Conservation (phyloP, 2,888 invertebrate genomes). For the Drosophila falleni region DNA sequence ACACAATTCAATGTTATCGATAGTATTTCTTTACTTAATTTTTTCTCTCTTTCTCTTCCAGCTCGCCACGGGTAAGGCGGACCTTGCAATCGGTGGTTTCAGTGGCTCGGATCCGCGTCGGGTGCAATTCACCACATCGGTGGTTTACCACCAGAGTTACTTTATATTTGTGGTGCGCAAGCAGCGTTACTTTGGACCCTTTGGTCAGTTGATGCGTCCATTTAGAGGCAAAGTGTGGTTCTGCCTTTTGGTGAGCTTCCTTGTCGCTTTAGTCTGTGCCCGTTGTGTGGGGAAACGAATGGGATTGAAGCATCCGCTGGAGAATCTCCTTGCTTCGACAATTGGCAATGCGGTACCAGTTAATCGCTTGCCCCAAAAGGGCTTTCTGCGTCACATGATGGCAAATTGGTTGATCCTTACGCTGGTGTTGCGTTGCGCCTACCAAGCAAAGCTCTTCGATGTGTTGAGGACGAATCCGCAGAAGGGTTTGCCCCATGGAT, state of each 20-base stretch:
- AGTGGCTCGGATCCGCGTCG: conserved; percentile 64
- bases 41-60: conserved; percentile 23
- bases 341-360: conserved; percentile 71
- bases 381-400: conserved; percentile 72
- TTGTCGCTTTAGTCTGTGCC: conserved; percentile 23
- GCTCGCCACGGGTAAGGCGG: conserved; percentile 58
- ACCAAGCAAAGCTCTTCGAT: conserved; percentile 82
- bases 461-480: conserved; percentile 66
- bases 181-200: conserved; percentile 48
- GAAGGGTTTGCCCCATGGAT: conserved; percentile 56
- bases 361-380: conserved; percentile 49
- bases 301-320: conserved; percentile 45
- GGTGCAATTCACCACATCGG: conserved; percentile 61
- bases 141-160: conserved; percentile 67
- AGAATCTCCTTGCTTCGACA: conserved; percentile 57
- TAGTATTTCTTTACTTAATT: not conserved
- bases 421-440: conserved; percentile 79
- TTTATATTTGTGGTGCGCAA: conserved; percentile 71
- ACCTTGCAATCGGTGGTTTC: conserved; percentile 78
- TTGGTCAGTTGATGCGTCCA: conserved; percentile 64
- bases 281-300: conserved; percentile 40
- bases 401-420: conserved; percentile 74
- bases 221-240: conserved; percentile 69
- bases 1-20: not conserved
- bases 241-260: conserved; percentile 29